Evolutionary conservation across 2,888 invertebrate genomes (phyloP).

Genomic region (Noctuana brunneofusca): DNA sequence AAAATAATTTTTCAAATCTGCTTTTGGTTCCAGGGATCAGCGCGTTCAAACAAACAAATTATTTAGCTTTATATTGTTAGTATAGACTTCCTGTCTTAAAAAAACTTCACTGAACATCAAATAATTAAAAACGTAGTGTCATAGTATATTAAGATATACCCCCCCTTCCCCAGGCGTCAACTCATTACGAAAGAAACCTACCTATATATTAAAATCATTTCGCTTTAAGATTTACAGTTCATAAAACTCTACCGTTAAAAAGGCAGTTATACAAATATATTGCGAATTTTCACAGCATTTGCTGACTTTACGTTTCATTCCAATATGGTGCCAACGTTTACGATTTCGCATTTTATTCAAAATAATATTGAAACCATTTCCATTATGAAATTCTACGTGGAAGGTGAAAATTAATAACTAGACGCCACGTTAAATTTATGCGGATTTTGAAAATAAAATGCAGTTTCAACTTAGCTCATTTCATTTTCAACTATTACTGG

Average conservation of each 20-base stretch:
- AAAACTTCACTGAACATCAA: too few species aligned
- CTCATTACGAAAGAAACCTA: too few species aligned
- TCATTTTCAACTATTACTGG: neutral
- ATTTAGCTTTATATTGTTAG: too few species aligned
- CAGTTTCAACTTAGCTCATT: neutral
- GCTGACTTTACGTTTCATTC: constrained; percentile 13
- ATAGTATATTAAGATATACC: too few species aligned
- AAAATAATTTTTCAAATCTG: too few species aligned
- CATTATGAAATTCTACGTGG: neutral
- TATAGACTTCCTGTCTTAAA: too few species aligned
- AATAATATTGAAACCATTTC: constrained; percentile 14
- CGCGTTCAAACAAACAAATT: too few species aligned
- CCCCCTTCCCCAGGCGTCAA: too few species aligned
- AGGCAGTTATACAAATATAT: constrained; percentile 9
- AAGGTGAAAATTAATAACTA: constrained; percentile 7
- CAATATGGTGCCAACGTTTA: constrained; percentile 17
- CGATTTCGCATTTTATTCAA: constrained; percentile 26
- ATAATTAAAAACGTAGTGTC: too few species aligned
- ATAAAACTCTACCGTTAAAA: constrained; percentile 14
- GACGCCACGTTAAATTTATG: neutral
- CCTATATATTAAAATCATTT: too few species aligned
- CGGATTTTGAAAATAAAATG: neutral
- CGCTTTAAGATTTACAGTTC: neutral
- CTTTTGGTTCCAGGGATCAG: too few species aligned
- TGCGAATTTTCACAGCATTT: constrained; percentile 18